These are phyloP conservation scores for Rhegmatorhina hoffmannsi DNA, from an alignment of 2,113 vertebrate species.

Conservation along the genomic window DNA sequence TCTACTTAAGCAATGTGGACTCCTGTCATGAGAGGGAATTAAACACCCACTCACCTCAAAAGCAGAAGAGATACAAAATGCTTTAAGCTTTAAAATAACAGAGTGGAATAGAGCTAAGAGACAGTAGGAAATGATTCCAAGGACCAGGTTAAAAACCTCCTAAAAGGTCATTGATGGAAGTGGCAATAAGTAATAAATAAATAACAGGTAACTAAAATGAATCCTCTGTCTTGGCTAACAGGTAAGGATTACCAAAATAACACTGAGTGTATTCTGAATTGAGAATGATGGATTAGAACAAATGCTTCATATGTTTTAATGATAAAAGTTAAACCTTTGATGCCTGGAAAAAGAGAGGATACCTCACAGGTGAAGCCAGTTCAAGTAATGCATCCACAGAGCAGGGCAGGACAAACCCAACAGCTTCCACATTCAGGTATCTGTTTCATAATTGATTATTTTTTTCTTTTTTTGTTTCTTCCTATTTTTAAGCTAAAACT, in stretches of 20 bases:
- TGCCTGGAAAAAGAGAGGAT: background rate
- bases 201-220: background rate
- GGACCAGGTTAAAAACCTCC: background rate
- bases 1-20: background rate
- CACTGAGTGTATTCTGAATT: background rate
- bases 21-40: background rate
- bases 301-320: background rate
- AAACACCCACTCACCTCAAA: slow-evolving; percentile 27
- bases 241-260: background rate
- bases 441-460: background rate
- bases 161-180: background rate
- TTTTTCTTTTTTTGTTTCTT: background rate
- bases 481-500: background rate
- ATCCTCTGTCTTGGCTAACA: background rate
- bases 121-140: background rate
- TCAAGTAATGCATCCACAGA: background rate
- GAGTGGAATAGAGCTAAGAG: background rate
- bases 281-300: background rate
- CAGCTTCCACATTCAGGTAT: background rate
- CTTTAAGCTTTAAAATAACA: slow-evolving; percentile 15
- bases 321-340: background rate
- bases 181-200: background rate
- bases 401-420: background rate
- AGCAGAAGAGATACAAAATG: background rate
- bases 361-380: background rate